phyloP scores from a whole-genome alignment of 2,797 vertebrate genomes.

The Microctenopoma steveboyesi region DNA sequence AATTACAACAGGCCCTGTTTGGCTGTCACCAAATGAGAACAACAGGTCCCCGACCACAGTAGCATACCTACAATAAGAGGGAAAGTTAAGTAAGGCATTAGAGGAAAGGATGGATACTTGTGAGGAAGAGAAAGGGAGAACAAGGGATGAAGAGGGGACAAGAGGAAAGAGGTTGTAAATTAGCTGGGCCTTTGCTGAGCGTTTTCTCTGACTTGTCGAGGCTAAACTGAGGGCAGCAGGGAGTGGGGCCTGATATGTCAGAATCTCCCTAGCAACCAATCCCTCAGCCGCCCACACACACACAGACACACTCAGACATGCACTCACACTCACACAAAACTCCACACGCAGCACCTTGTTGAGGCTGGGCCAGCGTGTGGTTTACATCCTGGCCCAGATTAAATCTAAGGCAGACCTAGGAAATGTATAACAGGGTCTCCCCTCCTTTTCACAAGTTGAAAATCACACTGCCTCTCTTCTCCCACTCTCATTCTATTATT shows the following conservation, averaged over 20 bases:
- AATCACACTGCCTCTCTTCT: conserved; percentile 39
- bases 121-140: conserved; percentile 19
- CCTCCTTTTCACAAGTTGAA: conserved; percentile 46
- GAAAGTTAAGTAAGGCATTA: conserved; percentile 26
- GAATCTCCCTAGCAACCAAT: conserved; percentile 84
- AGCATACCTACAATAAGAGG: conserved; percentile 38
- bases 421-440: conserved; percentile 60
- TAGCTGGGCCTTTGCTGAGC: conserved; percentile 71
- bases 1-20: conserved; percentile 81
- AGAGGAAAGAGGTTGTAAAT: conserved; percentile 76
- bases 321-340: conserved; percentile 29
- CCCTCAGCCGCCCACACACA: conserved; percentile 73
- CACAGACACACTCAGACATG: conserved; percentile 29
- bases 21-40: conserved; percentile 76
- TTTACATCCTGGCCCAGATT: conserved; percentile 76
- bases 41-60: conserved; percentile 68
- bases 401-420: conserved; percentile 64
- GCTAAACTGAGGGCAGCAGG: conserved; percentile 86
- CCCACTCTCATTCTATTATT: conserved; percentile 32
- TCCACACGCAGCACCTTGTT: conserved; percentile 54
- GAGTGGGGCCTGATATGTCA: conserved; percentile 83
- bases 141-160: conserved; percentile 1
- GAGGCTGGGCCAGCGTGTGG: conserved; percentile 49
- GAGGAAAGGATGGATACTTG: conserved; percentile 19
- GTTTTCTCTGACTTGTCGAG: conserved; percentile 81